Evolutionary conservation across 2,113 vertebrate genomes (phyloP).

Genomic region (Phyllostomus hastatus): DNA sequence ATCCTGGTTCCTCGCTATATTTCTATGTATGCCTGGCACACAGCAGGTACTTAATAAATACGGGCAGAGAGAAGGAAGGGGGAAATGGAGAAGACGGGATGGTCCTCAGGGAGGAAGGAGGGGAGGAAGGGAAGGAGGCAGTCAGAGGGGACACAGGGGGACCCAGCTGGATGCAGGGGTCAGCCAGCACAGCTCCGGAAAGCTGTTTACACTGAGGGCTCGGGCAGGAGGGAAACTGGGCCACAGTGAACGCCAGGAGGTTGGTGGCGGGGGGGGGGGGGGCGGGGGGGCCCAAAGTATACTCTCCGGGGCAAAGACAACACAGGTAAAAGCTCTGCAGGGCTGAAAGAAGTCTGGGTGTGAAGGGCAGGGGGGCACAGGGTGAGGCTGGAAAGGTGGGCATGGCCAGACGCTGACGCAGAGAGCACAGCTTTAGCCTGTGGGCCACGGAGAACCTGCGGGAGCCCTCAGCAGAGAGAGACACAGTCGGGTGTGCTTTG

Average conservation of each 20-base stretch:
- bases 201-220: not conserved
- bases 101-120: not conserved
- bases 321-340: not conserved
- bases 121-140: not conserved
- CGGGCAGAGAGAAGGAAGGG: not conserved
- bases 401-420: not conserved
- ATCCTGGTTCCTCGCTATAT: not conserved
- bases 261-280: too few species aligned
- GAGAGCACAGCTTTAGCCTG: not conserved
- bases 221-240: not conserved
- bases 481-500: not conserved
- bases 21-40: not conserved
- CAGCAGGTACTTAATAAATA: not conserved
- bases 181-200: not conserved
- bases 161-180: not conserved
- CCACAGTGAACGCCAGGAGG: rapidly evolving
- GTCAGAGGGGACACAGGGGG: not conserved
- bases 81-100: not conserved
- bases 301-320: not conserved
- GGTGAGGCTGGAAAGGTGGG: not conserved
- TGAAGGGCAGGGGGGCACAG: not conserved
- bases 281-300: not conserved
- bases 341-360: not conserved
- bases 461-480: not conserved
- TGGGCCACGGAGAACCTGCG: not conserved